Base-by-base conservation (phyloP, 1,140 invertebrate genomes). In the Pseudoatta argentina region DNA sequence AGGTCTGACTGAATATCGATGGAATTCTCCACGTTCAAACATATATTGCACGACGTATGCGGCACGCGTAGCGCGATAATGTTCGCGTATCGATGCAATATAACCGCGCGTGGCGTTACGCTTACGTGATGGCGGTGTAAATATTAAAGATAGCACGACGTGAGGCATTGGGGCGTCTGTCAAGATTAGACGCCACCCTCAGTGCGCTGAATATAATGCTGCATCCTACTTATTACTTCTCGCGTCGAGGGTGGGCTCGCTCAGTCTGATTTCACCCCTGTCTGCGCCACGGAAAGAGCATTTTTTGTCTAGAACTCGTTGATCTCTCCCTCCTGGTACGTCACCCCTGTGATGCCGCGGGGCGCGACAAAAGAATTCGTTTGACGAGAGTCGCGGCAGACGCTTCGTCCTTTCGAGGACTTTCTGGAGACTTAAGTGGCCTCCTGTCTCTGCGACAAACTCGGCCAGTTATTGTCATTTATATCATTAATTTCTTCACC, bases 131-230 rank as follows among this genome's bases (percentile, higher is more conserved):
- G 71, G 83, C 88, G 39, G 51, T 72, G 82, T 88, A 88, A 90
- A 91, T 90, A 91, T 88, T 90, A 79, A 86, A 89, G 77, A 85
- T 79, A 89, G 67, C 61, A 16, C 10, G 27, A 21, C 30, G 39
- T 39, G 69, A 69, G 61, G 55, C 64, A 44, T 34, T 30, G 48
- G 61, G 61, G 71, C 69, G 77, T 88, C 86, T 85, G 87, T 83
- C 85, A 85, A 87, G 89, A 91, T 91, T 91, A 88, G 71, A 86
- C 69, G 79, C 61, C 55, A 72, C 75, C 57, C 63, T 69, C 24
- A n/a, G 67, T 24, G 12, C 39, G 24, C 51, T 63, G 71, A 69
- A 79, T 72, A 77, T 69, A 73, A 67, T 57, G 76, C 48, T 27
- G 73, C 21, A 73, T 77, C 57, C 64, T 78, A 75, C 79, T 66